These are phyloP conservation scores for Stylophora pistillata DNA, from an alignment of 64 coral and sea anemone genomes.

Conservation along the genomic window DNA sequence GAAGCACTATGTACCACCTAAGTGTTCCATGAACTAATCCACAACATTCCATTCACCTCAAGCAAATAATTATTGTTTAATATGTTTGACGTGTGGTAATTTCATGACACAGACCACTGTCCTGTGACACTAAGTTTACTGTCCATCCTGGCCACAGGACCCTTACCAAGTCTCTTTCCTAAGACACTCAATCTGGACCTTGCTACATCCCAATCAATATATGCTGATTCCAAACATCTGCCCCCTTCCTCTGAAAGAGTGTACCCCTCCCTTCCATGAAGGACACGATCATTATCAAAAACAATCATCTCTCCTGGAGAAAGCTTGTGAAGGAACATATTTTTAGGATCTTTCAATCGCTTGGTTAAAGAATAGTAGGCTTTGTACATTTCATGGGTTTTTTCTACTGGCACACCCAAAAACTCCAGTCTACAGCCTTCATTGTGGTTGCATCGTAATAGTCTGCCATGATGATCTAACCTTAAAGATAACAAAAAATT, in stretches of 20 bases:
- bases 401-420: slow-evolving; percentile 60
- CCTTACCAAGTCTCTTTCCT: slow-evolving; percentile 44
- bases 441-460: slow-evolving; percentile 74
- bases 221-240: slow-evolving; percentile 64
- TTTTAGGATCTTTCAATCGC: slow-evolving; percentile 65
- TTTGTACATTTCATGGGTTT: slow-evolving; percentile 61
- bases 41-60: no score
- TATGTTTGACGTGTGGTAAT: not conserved
- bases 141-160: slow-evolving; percentile 38
- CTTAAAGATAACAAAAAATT: not conserved
- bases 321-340: slow-evolving; percentile 73
- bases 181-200: slow-evolving; percentile 72
- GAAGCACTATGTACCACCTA: no score
- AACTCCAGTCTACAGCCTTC: slow-evolving; percentile 69
- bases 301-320: slow-evolving; percentile 71
- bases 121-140: not conserved
- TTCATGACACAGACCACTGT: slow-evolving; percentile 7
- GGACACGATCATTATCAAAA: slow-evolving; percentile 79
- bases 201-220: slow-evolving; percentile 88
- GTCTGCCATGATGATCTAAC: slow-evolving; percentile 43
- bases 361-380: slow-evolving; percentile 71
- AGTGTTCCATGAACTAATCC: no score
- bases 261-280: slow-evolving; percentile 75
- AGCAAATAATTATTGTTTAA: not conserved
- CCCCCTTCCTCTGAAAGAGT: slow-evolving; percentile 26